Evolutionary conservation across 2,888 invertebrate species (phyloP), one percentile per base, ranked within the genome.

Genomic region (Heliconius aoede): DNA sequence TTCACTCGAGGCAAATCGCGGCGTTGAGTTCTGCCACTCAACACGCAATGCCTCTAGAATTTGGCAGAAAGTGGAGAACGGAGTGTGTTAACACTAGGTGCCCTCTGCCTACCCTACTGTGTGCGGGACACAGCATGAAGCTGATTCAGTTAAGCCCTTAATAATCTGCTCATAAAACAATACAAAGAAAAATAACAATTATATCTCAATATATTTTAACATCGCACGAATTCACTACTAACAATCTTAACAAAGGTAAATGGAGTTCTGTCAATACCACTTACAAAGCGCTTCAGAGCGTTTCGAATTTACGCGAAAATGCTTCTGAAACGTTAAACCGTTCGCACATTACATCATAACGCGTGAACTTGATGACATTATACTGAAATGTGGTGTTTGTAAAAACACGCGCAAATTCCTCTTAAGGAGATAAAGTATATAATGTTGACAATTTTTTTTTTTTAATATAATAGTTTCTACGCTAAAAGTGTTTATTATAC

Each of bases 191-290:
- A 18, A 15, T 40, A 40, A 72, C 3, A 60, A 21, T 28, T 9
- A 28, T 26, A 58, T 67, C 67, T 51, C 21, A 24, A 24, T 15
- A 67, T 58, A 67, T 40, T 40, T 40, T 28, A 18, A 26, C 1
- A 68, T 68, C 46, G 68, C 68, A 18, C 26, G 15, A n/a, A 2
- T 28, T 68, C 18, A 60, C 15, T 74, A 28, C 21, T 9, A 21
- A 24, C 32, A 58, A 21, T 26, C 68, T n/a, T 73, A 58, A 60
- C 28, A 68, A 40, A 74, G 67, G 74, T 74, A 74, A 77, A 77
- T 74, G 72, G 74, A 74, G 61, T 67, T 72, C 65, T 72, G 77
- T 77, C 77, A 75, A 61, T 74, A 68, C 68, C 75, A 78, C 72
- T 67, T 72, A 74, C 74, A 77, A 72, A 74, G 72, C 72, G 74